A percentile compares a stretch with the other conserved stretches of the same genome.
Evolutionary conservation across 2,888 invertebrate genomes (phyloP).

Genomic region (Cotesia congregata): DNA sequence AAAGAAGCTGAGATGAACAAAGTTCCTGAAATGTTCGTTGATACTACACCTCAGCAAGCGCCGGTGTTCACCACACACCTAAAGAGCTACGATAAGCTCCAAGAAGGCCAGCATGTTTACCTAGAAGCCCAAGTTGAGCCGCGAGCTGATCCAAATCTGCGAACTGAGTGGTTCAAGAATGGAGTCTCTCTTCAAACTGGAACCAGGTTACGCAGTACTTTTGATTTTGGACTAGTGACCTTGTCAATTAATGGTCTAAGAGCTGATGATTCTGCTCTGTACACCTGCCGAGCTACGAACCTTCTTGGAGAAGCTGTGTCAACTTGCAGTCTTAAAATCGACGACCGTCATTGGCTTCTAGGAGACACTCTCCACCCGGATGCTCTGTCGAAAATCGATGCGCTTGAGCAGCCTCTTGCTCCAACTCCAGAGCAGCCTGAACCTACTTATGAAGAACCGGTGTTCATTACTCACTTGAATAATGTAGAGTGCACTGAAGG

Average conservation of each 20-base stretch:
- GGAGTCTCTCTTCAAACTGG: conserved; percentile 89
- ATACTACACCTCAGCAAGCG: conserved; percentile 88
- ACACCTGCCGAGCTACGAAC: conserved; percentile 95
- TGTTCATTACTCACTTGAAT: conserved; percentile 91
- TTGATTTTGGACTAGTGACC: conserved; percentile 97
- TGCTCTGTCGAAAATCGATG: conserved; percentile 87
- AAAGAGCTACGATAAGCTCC: conserved; percentile 84
- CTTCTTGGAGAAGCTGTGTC: conserved; percentile 94
- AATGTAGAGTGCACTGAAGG: conserved; percentile 91
- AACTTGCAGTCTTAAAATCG: conserved; percentile 89
- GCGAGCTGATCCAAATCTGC: conserved; percentile 87
- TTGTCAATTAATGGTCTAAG: conserved; percentile 89
- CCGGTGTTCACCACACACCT: conserved; percentile 96
- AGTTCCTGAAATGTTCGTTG: conserved; percentile 89
- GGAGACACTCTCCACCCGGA: conserved; percentile 91
- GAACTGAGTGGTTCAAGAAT: conserved; percentile 94
- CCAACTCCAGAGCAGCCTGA: conserved; percentile 80
- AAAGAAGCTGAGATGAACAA: conserved; percentile 94
- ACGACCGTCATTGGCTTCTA: conserved; percentile 89
- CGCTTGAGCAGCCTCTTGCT: conserved; percentile 83
- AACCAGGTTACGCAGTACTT: conserved; percentile 91
- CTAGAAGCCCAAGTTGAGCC: conserved; percentile 94
- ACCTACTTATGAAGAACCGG: conserved; percentile 85
- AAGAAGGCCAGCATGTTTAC: conserved; percentile 89
- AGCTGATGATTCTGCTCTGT: conserved; percentile 93